Base-by-base conservation (phyloP, 2,888 invertebrate species). In the Prenolepis imparis region DNA sequence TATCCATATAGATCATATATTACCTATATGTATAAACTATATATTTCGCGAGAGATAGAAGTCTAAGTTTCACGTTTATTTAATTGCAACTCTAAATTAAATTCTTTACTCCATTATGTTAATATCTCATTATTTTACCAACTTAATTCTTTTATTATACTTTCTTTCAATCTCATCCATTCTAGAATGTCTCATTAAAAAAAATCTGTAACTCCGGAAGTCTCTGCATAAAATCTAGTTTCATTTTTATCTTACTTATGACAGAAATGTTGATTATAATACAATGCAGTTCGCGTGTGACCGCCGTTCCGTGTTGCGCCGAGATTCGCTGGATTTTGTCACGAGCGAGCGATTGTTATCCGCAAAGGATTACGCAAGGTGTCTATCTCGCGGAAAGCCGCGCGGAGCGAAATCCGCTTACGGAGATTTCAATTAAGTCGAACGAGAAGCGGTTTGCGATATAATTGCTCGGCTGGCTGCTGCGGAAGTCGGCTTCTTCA, bases 341-440 rank as follows among this genome's bases (percentile, higher is more conserved):
- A 70, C 55, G 57, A 70, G 57, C 21, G 57, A 6, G 41, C 21
- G 72, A 78, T 78, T 78, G 78, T 82, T 82, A 77, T 41, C 48
- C 78, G 59, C n/a, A 4, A 41, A 12, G 18, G 28, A 61, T 84
- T 84, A 68, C 84, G 63, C 73, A 84, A 85, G n/a, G 28, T 8
- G 36, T 24, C 41, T 68, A 55, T 75, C 72, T 61, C 32, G 55
- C 12, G 41, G 66, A 78, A 84, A 73, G 57, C 59, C 67, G 15
- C 39, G 36, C 36, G 32, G 41, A 80, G 78, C 59, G 87, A 87
- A 90, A 90, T 85, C 78, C 72, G 24, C n/a, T 21, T 63, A 67
- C 28, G 74, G 82, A 48, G 86, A 87, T 87, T 84, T 91, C 86
- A 90, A 90, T 87, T 88, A 84, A 81, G 64, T 28, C 66, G 28